These are phyloP conservation scores for Catharus fuscescens DNA, from an alignment of 2,113 vertebrate species.

Conservation along the genomic window DNA sequence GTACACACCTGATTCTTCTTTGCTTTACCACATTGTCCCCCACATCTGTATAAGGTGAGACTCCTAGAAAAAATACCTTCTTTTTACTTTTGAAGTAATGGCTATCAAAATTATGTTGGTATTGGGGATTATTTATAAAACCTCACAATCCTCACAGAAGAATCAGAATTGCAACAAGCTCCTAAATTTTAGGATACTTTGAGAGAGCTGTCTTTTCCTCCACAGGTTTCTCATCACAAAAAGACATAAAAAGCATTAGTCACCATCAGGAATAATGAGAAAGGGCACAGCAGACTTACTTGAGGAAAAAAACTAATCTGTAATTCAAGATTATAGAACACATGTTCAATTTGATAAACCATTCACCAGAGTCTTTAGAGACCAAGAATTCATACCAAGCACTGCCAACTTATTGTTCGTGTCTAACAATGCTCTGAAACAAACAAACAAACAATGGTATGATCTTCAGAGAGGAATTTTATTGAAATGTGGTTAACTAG, in stretches of 20 bases:
- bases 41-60: background rate
- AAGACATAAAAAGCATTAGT: background rate
- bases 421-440: slow-evolving; percentile 43
- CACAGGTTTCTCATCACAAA: background rate
- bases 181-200: background rate
- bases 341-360: slow-evolving; percentile 38
- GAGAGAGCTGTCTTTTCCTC: background rate
- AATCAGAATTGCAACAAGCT: background rate
- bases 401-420: slow-evolving; percentile 46
- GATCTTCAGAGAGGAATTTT: slow-evolving; percentile 25
- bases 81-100: background rate
- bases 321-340: background rate
- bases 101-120: background rate
- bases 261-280: background rate
- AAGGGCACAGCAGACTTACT: background rate
- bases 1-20: background rate
- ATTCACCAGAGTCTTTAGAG: background rate
- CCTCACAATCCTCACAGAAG: background rate
- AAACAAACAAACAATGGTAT: slow-evolving; percentile 10
- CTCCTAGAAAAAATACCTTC: background rate
- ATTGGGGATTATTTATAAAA: background rate
- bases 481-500: slow-evolving; percentile 39
- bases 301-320: background rate
- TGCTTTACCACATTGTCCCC: background rate
- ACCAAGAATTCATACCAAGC: slow-evolving; percentile 15